Evolutionary conservation across 2,113 vertebrate genomes (phyloP).

Genomic region (Podarcis raffonei): DNA sequence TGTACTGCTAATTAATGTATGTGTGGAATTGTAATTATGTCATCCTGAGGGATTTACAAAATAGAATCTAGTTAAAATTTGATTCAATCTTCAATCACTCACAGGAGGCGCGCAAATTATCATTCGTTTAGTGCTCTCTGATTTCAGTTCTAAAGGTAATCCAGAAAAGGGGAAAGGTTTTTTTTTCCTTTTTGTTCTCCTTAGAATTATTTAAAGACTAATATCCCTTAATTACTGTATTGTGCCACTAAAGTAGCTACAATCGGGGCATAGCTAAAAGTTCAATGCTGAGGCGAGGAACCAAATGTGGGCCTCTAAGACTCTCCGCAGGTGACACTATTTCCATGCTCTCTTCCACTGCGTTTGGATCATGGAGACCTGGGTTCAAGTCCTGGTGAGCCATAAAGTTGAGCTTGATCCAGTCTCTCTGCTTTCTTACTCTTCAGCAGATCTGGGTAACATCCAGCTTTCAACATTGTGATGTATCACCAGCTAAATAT

Average conservation of each 20-base stretch:
- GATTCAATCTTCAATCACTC: constrained; percentile 79
- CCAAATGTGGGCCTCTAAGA: too few relatives aligned
- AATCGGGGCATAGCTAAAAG: constrained; percentile 20
- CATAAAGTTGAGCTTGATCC: neutral
- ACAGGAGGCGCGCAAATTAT: constrained; percentile 75
- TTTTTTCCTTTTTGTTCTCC: constrained; percentile 60
- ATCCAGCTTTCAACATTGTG: too few relatives aligned
- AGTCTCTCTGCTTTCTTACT: neutral
- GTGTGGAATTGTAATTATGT: constrained; percentile 85
- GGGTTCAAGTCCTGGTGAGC: neutral
- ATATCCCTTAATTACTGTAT: constrained; percentile 72
- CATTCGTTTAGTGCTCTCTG: constrained; percentile 73
- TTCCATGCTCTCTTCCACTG: too few relatives aligned
- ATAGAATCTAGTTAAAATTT: constrained; percentile 81
- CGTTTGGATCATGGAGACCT: neutral
- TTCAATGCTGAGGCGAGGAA: neutral
- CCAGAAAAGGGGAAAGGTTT: constrained; percentile 64
- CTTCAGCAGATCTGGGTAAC: too few relatives aligned
- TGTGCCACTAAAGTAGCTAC: constrained; percentile 61
- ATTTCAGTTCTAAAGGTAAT: constrained; percentile 76
- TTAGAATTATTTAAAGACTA: constrained; percentile 71
- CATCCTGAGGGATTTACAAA: constrained; percentile 80
- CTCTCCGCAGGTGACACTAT: too few relatives aligned
- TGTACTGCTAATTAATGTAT: constrained; percentile 82
- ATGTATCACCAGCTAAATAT: too few relatives aligned